Evolutionary conservation across 2,113 vertebrate species (phyloP).

Genomic region (Sylvilagus bachmani): DNA sequence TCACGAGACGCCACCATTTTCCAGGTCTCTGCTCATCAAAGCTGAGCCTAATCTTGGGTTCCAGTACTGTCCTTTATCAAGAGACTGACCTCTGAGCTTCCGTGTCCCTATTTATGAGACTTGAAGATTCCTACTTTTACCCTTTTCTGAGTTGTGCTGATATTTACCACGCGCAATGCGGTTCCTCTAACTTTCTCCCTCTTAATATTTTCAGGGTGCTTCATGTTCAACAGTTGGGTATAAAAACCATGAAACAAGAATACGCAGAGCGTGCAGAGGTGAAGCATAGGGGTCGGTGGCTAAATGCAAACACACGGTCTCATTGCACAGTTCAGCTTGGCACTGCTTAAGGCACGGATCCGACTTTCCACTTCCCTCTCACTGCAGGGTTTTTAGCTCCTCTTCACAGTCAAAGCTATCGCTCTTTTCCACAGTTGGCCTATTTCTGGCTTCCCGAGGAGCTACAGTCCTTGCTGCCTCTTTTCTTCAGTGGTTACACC

Average conservation of each 20-base stretch:
- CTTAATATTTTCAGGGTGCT: neutral
- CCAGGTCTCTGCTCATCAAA: constrained; percentile 2
- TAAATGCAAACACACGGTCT: neutral
- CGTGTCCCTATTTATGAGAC: neutral
- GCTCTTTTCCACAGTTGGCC: neutral
- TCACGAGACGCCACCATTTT: neutral
- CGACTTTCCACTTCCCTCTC: constrained; percentile 16
- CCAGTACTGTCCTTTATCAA: constrained; percentile 11
- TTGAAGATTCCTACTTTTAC: neutral
- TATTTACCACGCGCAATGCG: too few species aligned
- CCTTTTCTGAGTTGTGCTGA: constrained; percentile 3
- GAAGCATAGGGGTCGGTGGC: neutral
- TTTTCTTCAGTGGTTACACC: neutral
- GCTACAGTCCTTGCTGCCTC: neutral
- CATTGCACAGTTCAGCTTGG: neutral
- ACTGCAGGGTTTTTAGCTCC: neutral
- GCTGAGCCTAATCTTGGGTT: neutral
- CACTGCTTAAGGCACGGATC: neutral
- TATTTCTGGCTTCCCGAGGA: constrained; percentile 24
- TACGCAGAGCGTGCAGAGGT: neutral
- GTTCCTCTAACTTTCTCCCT: neutral
- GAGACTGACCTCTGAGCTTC: neutral
- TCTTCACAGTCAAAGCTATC: neutral
- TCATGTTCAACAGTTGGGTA: neutral
- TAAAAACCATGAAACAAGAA: constrained; percentile 17